Base-by-base conservation (phyloP, 2,888 invertebrate species). In the Herminia tarsipennalis region DNA sequence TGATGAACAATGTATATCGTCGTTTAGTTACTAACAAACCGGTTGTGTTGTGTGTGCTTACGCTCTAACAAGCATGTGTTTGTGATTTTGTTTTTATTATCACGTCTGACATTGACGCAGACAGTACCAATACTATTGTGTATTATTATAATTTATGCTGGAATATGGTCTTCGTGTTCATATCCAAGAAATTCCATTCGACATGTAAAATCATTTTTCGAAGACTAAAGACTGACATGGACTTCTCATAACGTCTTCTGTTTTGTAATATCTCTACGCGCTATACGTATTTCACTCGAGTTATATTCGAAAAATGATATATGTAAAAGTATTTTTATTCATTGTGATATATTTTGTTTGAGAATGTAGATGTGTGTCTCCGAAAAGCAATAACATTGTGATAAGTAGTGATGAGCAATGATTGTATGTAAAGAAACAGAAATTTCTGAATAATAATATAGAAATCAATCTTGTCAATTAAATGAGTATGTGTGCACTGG, bases 31-130 rank as follows among this genome's bases (percentile, higher is more conserved):
- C 91, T 91, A 91, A 91, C 89, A 83, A 83, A 77, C 83, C 79
- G 90, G 90, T 90, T 91, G 90, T 90, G 91, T 89, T 78, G 90
- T 90, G 89, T 88, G 89, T 82, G 88, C 86, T 90, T 88, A 83
- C 77, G 83, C 78, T 76, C 85, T 90, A 90, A 90, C 89, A 86
- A 85, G 88, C 87, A 88, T 89, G 90, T 83, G 90, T 90, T 89
- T 90, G 86, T 84, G 83, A 78, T 81, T 86, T 78, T 68, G 65
- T 80, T 81, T 70, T 65, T 57, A 51, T 60, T 55, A 55, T 61
- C 48, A 43, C 53, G 62, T 66, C 62, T 52, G 56, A 28, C 46
- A 49, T 43, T 35, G 42, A 25, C 59, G 69, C 70, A 59, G 69
- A 66, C 70, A 66, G 72, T 76, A 79, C 75, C 76, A 72, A 74